A percentile compares a stretch with the other conserved stretches of the same genome.
Evolutionary conservation across 2,888 invertebrate species (phyloP).

Genomic region (Cryptocheilus praepositus): DNA sequence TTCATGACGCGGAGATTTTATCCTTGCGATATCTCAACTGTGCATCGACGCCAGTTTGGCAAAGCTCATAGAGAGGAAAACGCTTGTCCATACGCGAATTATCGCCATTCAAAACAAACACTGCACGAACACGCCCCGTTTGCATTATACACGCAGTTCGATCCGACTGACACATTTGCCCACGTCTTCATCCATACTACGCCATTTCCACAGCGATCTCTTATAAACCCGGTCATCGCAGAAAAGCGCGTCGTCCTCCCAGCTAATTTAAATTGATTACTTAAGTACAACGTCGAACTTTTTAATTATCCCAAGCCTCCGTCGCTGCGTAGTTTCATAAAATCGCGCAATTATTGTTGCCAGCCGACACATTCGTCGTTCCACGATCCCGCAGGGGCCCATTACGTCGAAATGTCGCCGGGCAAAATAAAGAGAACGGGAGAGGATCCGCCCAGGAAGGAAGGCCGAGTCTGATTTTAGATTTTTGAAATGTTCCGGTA

Average conservation of each 20-base stretch:
- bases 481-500: constrained; percentile 9
- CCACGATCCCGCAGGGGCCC: constrained; percentile 35
- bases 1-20: too few species aligned
- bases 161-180: too few species aligned
- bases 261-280: constrained; percentile 54
- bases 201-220: too few species aligned
- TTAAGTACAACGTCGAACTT: constrained; percentile 38
- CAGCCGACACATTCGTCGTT: constrained; percentile 37
- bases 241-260: too few species aligned
- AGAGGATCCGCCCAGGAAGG: constrained; percentile 1
- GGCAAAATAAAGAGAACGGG: neutral
- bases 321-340: constrained; percentile 24
- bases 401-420: constrained; percentile 21
- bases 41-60: too few species aligned
- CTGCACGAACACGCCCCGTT: neutral
- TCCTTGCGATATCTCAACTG: too few species aligned
- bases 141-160: too few species aligned
- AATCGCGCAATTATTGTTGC: constrained; percentile 45
- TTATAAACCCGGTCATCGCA: too few species aligned
- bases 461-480: constrained; percentile 6
- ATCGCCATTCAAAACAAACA: neutral
- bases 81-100: neutral
- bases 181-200: too few species aligned
- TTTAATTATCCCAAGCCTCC: neutral
- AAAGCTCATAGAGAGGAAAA: neutral